These are phyloP conservation scores for Drosophila parthenogenetica DNA, from an alignment of 2,888 invertebrate species.

Conservation along the genomic window DNA sequence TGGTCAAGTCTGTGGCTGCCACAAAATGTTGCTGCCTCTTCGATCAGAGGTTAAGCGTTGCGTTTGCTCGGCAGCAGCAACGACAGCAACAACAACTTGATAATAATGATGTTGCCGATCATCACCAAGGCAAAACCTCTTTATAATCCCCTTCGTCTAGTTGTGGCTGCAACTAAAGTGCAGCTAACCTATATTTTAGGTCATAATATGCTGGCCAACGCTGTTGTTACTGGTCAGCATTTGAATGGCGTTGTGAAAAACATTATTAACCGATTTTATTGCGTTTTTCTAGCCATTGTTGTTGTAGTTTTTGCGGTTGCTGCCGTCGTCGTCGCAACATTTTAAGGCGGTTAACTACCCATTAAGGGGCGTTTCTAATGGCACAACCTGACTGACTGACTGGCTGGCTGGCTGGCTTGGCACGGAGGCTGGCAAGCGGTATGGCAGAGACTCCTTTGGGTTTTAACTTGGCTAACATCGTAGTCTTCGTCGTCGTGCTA, in stretches of 20 bases:
- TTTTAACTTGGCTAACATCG: slow-evolving; percentile 30
- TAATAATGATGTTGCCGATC: slow-evolving; percentile 59
- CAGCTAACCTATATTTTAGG: slow-evolving; percentile 80
- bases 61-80: slow-evolving; percentile 49
- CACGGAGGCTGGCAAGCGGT: slow-evolving; percentile 4
- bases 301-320: slow-evolving; percentile 10
- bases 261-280: slow-evolving; percentile 81
- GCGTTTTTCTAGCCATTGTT: slow-evolving; percentile 56
- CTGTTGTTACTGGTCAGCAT: slow-evolving; percentile 52
- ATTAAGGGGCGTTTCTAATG: slow-evolving; percentile 82
- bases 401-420: slow-evolving; percentile 28
- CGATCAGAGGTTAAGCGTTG: slow-evolving; percentile 75
- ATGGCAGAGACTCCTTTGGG: slow-evolving; percentile 51
- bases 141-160: background rate
- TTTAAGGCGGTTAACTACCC: slow-evolving; percentile 80
- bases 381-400: slow-evolving; percentile 54
- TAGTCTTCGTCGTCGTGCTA: slow-evolving; percentile 54
- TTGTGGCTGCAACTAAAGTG: slow-evolving; percentile 38
- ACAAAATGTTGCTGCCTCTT: slow-evolving; percentile 47
- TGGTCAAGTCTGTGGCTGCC: slow-evolving; percentile 56
- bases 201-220: slow-evolving; percentile 55
- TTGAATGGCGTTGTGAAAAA: slow-evolving; percentile 81
- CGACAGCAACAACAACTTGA: slow-evolving; percentile 38
- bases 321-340: slow-evolving; percentile 51
- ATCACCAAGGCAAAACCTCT: slow-evolving; percentile 46